These are phyloP conservation scores for Belgica antarctica DNA, from an alignment of 2,888 invertebrate genomes.

Conservation along the genomic window DNA sequence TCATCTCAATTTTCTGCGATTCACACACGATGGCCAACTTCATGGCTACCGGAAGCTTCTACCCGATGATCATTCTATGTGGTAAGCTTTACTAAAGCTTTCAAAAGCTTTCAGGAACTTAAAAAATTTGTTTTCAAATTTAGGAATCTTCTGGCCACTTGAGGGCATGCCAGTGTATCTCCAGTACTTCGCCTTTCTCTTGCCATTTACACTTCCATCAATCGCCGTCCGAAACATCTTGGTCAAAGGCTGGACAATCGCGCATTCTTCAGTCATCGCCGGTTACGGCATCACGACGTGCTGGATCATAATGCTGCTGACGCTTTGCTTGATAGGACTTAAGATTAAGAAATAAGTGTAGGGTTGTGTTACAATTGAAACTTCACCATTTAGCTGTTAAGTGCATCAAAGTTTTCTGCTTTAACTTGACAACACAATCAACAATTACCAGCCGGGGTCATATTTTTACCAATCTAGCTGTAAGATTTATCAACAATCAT, in stretches of 20 bases:
- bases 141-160: constrained; percentile 67
- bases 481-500: too few species aligned
- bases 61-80: constrained; percentile 81
- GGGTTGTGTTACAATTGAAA: not conserved
- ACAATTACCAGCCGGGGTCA: not conserved
- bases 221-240: constrained; percentile 73
- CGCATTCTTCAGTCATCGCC: constrained; percentile 66
- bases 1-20: constrained; percentile 75
- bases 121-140: not conserved
- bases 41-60: constrained; percentile 82
- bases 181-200: constrained; percentile 61
- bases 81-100: constrained; percentile 60
- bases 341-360: constrained; percentile 54
- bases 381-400: constrained; percentile 25
- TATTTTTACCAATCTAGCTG: too few species aligned
- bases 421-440: not conserved
- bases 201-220: constrained; percentile 80
- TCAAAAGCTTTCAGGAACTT: not conserved
- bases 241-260: constrained; percentile 70
- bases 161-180: constrained; percentile 66
- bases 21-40: constrained; percentile 81
- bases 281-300: constrained; percentile 67
- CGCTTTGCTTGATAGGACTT: constrained; percentile 59
- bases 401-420: not conserved
- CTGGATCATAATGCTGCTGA: constrained; percentile 64